phyloP scores from a whole-genome alignment of 2,797 vertebrate genomes.

The Neostethus bicornis region DNA sequence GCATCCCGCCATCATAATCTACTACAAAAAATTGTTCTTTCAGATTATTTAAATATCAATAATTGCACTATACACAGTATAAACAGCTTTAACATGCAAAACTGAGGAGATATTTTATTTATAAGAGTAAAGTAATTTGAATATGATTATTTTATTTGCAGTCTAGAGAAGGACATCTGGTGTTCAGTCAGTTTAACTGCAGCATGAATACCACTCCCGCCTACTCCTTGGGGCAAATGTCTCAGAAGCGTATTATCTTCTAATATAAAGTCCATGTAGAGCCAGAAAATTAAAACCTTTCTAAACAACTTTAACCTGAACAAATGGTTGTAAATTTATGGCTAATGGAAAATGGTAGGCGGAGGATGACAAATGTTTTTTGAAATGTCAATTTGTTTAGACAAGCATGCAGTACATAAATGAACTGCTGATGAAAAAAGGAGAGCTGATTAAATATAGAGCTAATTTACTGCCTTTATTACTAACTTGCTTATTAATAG shows the following conservation, averaged over 20 bases:
- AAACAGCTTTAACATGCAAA: too few species aligned
- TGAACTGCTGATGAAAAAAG: slow-evolving; percentile 20
- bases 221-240: slow-evolving; percentile 1
- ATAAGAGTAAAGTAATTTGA: too few species aligned
- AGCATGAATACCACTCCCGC: neutral
- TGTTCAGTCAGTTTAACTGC: slow-evolving; percentile 28
- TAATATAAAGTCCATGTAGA: slow-evolving; percentile 18
- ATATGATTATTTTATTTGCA: neutral
- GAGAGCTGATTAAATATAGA: slow-evolving; percentile 37
- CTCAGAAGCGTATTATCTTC: slow-evolving; percentile 1
- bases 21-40: too few species aligned
- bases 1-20: too few species aligned
- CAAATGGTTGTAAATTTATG: slow-evolving; percentile 32
- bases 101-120: too few species aligned
- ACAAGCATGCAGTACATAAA: slow-evolving; percentile 20
- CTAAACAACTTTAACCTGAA: slow-evolving; percentile 36
- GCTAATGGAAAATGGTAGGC: slow-evolving; percentile 16
- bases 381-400: slow-evolving; percentile 40
- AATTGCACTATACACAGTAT: too few species aligned
- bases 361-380: slow-evolving; percentile 22
- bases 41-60: too few species aligned
- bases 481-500: slow-evolving; percentile 12
- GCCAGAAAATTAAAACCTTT: slow-evolving; percentile 40
- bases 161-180: slow-evolving; percentile 46
- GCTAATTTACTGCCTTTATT: slow-evolving; percentile 17